Evolutionary conservation across 2,797 vertebrate genomes (phyloP).

Genomic region (Artibeus jamaicensis): DNA sequence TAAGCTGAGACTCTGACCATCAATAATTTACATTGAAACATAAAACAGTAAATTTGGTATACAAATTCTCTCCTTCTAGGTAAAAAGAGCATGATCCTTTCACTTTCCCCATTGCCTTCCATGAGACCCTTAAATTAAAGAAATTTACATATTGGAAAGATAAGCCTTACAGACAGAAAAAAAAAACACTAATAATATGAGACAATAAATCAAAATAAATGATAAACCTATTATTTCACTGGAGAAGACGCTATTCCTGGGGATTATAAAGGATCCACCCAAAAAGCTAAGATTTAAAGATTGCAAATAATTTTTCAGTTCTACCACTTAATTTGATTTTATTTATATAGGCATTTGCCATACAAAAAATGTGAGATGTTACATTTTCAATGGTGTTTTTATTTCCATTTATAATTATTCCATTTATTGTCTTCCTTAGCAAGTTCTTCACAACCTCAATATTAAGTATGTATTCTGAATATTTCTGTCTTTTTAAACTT

Average conservation of each 20-base stretch:
- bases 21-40: not conserved
- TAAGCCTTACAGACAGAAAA: not conserved
- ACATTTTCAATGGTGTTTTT: not conserved
- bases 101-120: not conserved
- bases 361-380: not conserved
- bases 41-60: not conserved
- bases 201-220: not conserved
- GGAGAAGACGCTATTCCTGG: not conserved
- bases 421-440: not conserved
- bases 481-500: not conserved
- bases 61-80: not conserved
- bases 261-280: not conserved
- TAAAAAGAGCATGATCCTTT: not conserved
- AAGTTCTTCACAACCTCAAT: not conserved
- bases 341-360: not conserved
- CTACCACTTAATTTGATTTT: not conserved
- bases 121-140: not conserved
- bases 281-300: not conserved
- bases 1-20: not conserved
- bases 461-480: not conserved
- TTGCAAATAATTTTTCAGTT: not conserved
- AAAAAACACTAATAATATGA: not conserved
- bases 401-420: not conserved
- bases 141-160: not conserved
- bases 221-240: not conserved